Evolutionary conservation across 2,113 vertebrate genomes (phyloP).

Genomic region (Hippocampus barbouri): DNA sequence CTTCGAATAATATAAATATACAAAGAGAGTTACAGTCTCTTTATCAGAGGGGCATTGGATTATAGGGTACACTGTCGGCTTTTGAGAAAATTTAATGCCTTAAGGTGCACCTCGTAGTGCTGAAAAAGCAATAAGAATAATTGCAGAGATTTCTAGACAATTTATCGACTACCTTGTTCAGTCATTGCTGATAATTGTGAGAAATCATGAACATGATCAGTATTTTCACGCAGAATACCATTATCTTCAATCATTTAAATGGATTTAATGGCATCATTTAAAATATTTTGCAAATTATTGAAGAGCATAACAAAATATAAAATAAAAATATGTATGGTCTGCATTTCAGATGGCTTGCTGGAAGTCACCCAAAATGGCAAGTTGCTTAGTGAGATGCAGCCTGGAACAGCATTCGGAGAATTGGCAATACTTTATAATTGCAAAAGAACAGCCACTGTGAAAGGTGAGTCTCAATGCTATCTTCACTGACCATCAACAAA

Average conservation of each 20-base stretch:
- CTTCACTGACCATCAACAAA: not conserved
- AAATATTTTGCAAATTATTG: no score
- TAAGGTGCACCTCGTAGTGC: no score
- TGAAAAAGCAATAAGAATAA: no score
- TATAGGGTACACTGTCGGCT: no score
- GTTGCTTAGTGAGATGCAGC: conserved; percentile 71
- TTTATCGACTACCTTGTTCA: no score
- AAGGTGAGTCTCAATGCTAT: conserved; percentile 48
- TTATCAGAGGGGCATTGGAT: no score
- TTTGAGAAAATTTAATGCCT: no score
- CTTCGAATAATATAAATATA: no score
- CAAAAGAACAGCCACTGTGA: conserved; percentile 78
- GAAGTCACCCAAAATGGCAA: conserved; percentile 75
- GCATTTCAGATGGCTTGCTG: conserved; percentile 68
- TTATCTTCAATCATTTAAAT: not conserved
- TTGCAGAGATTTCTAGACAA: no score
- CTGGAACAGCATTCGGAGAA: conserved; percentile 78
- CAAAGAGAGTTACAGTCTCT: no score
- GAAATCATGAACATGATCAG: not conserved
- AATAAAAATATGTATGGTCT: not conserved
- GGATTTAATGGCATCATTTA: no score
- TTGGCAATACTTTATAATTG: conserved; percentile 80
- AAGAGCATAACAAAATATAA: not conserved
- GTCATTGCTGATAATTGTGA: no score
- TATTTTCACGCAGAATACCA: not conserved